A percentile compares a stretch with the other conserved stretches of the same genome.
phyloP scores from a whole-genome alignment of 1,140 invertebrate species.

The Brachionus plicatilis region DNA sequence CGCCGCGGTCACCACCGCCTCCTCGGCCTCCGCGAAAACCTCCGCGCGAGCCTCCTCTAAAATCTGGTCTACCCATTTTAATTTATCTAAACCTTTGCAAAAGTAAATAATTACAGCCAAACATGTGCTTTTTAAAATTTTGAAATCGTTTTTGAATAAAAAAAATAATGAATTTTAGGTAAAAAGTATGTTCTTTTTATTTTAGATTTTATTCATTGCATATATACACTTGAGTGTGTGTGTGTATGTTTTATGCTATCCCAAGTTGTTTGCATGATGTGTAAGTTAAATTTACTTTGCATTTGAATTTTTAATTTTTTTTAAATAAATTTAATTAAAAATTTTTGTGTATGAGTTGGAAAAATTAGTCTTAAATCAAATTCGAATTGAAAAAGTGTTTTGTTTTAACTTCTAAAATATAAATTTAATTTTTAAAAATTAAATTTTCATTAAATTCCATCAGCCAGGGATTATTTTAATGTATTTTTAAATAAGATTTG shows the following conservation, averaged over 20 bases:
- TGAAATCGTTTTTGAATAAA: neutral
- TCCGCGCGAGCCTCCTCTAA: conserved; percentile 6
- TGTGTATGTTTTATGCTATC: neutral
- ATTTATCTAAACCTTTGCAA: neutral
- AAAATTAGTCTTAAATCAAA: neutral
- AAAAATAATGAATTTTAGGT: conserved; percentile 2
- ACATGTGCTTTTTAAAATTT: neutral
- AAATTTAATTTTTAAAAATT: too few relatives aligned
- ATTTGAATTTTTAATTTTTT: neutral
- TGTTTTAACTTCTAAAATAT: too few relatives aligned
- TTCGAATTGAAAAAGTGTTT: too few relatives aligned
- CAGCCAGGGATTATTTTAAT: too few relatives aligned
- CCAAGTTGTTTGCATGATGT: neutral
- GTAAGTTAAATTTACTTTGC: neutral
- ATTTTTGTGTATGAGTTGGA: neutral
- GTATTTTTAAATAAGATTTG: too few relatives aligned
- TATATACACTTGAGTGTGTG: neutral
- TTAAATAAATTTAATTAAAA: neutral
- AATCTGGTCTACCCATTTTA: conserved; percentile 38
- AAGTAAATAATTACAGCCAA: neutral
- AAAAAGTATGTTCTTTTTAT: conserved; percentile 2
- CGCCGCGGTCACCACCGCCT: conserved; percentile 6
- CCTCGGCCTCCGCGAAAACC: conserved; percentile 15
- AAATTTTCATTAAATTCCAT: too few relatives aligned
- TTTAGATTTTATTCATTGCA: neutral